Base-by-base conservation (phyloP, 2,797 vertebrate species). In the Ibycter americanus region DNA sequence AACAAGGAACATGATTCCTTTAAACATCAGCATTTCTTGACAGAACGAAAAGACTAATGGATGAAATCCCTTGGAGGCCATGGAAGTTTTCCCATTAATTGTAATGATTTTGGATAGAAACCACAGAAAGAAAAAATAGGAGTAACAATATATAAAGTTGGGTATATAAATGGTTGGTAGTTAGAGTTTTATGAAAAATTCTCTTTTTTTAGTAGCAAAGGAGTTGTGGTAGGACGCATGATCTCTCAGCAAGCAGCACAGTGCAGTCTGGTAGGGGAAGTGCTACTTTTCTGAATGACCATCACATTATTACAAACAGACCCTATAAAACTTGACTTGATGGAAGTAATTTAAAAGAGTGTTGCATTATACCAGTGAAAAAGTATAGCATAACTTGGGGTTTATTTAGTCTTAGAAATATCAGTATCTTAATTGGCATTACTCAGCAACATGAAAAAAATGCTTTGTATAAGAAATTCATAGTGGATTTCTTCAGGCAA, bases 21-120 rank as follows among this genome's bases (percentile, higher is more conserved):
- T 90, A 93, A 95, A 95, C 27, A 62, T 86, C 82, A 94, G 76
- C 80, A 68, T 81, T 96, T 93, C 67, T 46, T 91, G 85, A 51
- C 68, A 79, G 87, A 90, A 65, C 1, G 29, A 46, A 32, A 61
- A 91, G 85, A 91, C 88, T 34, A 93, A 91, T 61, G 66, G 87
- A 51, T 87, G 29, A 88, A 95, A 86, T 62, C 58, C 65, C 65
- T 76, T 42, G 54, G 89, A 89, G 68, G 46, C 85, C 16, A 2
- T 26, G 34, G 58, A 88, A 51, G 25, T 67, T 79, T 79, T 87
- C 9, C 70, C 32, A 40, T 83, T 95, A 94, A 88, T 73, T 82
- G 47, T 59, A 66, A 71, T 66, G 73, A 82, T 79, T 88, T 91
- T 61, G 68, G 42, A 26, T 82, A 70, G 66, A 86, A 90, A 47